Percentiles rank a stretch among this genome's conserved stretches.
Conservation (phyloP, 2,797 vertebrate species). For the Adelosebastes latens region DNA sequence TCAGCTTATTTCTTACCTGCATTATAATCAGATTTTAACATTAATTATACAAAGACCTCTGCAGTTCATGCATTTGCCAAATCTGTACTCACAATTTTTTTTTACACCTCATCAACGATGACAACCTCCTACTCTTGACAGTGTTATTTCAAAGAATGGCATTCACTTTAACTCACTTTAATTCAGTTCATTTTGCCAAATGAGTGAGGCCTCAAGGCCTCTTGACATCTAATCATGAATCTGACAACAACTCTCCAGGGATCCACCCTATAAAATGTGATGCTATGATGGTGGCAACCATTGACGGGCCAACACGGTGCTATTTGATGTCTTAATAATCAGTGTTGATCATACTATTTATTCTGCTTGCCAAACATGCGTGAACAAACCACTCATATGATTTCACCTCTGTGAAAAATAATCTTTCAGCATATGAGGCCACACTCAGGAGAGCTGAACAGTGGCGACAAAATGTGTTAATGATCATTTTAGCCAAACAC, state of each 20-base stretch:
- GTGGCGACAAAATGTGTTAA: background rate
- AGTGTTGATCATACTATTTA: constrained; percentile 63
- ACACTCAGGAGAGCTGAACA: constrained; percentile 30
- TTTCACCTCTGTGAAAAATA: constrained; percentile 20
- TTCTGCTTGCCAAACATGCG: constrained; percentile 68
- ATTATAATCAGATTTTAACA: constrained; percentile 34
- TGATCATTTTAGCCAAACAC: background rate
- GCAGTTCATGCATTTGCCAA: constrained; percentile 66
- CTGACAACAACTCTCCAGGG: constrained; percentile 49
- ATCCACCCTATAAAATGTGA: constrained; percentile 59
- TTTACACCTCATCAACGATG: constrained; percentile 31
- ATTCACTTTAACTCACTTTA: constrained; percentile 10
- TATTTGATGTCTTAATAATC: constrained; percentile 70
- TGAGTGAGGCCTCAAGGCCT: constrained; percentile 31
- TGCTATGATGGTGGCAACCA: constrained; percentile 43
- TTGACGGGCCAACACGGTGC: constrained; percentile 68
- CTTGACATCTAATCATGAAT: constrained; percentile 37
- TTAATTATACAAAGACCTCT: constrained; percentile 34
- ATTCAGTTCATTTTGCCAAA: constrained; percentile 53
- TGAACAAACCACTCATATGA: constrained; percentile 70
- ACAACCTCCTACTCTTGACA: constrained; percentile 42
- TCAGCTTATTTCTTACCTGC: constrained; percentile 22
- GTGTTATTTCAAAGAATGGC: constrained; percentile 27
- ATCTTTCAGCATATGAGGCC: constrained; percentile 18
- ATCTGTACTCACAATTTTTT: constrained; percentile 37